Evolutionary conservation across 2,113 vertebrate species (phyloP).

Genomic region (Prionailurus viverrinus): DNA sequence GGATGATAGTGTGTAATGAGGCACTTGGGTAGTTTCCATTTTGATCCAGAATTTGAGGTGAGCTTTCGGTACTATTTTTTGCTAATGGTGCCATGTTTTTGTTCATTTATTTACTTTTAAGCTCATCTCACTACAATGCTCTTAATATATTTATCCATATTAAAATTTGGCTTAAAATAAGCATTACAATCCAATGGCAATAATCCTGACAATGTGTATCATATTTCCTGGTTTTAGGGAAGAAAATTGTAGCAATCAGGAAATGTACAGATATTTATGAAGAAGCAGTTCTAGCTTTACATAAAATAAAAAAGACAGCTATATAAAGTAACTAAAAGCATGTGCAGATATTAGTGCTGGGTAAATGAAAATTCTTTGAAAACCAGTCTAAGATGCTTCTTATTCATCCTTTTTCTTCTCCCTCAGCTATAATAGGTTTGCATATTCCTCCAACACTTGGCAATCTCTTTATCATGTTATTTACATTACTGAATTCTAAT

Average conservation of each 20-base stretch:
- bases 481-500: constrained; percentile 34
- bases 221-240: background rate
- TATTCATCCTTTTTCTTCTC: background rate
- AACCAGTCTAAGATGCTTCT: background rate
- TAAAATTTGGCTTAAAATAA: background rate
- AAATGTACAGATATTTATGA: background rate
- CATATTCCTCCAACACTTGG: background rate
- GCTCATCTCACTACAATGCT: background rate
- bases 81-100: background rate
- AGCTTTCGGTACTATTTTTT: background rate
- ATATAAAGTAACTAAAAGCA: constrained; percentile 5
- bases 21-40: background rate
- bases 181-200: background rate
- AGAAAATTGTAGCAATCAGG: background rate
- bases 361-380: constrained; percentile 19
- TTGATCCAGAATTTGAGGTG: background rate
- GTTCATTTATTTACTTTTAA: constrained; percentile 5
- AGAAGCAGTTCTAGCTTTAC: background rate
- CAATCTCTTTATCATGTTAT: background rate
- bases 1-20: background rate
- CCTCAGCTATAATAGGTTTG: background rate
- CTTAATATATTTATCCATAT: background rate
- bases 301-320: constrained; percentile 29
- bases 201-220: background rate
- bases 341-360: background rate